Conservation (phyloP, 2,113 vertebrate species). For the Nyctereutes procyonoides region DNA sequence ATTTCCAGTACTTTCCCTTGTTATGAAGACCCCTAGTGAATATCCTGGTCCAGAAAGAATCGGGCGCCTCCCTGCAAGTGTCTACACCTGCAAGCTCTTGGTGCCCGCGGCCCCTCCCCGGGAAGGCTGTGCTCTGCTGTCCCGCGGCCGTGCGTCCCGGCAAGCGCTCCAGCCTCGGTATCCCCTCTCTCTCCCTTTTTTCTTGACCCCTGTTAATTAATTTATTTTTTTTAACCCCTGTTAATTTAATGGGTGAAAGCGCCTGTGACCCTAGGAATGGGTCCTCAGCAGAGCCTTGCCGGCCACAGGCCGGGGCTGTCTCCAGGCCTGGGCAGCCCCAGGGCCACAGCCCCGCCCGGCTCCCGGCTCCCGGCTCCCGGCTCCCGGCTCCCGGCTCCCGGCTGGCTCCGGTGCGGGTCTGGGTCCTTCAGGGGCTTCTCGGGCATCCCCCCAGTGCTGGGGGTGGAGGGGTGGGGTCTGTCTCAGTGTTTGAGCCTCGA, state of each 20-base stretch:
- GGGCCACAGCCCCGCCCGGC: background rate
- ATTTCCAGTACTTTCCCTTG: conserved; percentile 51
- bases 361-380: too few species aligned
- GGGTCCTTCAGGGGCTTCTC: background rate
- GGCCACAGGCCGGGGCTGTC: conserved; percentile 67
- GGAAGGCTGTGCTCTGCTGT: background rate
- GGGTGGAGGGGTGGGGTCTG: background rate
- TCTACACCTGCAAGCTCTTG: background rate
- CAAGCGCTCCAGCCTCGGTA: background rate
- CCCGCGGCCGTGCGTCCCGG: background rate
- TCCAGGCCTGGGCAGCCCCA: conserved; percentile 76
- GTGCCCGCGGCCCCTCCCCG: rapidly evolving
- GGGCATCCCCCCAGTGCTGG: background rate
- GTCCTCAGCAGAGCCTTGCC: conserved; percentile 75
- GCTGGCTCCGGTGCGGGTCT: too few species aligned
- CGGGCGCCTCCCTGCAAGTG: background rate
- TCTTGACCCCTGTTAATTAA: conserved; percentile 73
- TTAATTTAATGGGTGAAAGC: conserved; percentile 82
- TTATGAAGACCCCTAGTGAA: conserved; percentile 62
- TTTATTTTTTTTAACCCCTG: conserved; percentile 43
- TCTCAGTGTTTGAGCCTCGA: background rate
- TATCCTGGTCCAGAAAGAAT: conserved; percentile 53
- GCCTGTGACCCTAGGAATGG: conserved; percentile 71
- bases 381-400: too few species aligned
- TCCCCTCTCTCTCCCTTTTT: background rate